A percentile compares a stretch with the other conserved stretches of the same genome.
phyloP scores from a whole-genome alignment of 2,113 vertebrate species.

The Mesitornis unicolor region DNA sequence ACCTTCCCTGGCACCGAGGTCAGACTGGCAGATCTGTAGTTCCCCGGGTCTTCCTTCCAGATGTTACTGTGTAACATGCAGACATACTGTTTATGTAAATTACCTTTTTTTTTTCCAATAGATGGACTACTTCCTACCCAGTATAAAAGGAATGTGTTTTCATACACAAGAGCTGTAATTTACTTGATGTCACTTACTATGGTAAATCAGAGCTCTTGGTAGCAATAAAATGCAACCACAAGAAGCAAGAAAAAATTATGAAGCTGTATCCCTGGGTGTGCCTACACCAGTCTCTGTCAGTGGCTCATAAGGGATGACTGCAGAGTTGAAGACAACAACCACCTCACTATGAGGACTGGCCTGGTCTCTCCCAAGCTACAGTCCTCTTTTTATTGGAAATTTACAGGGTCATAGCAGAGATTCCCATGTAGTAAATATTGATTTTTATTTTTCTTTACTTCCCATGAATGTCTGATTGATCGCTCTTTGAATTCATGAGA shows the following conservation, averaged over 20 bases:
- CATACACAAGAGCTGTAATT: background rate
- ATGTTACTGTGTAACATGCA: background rate
- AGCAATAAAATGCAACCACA: background rate
- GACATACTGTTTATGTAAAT: background rate
- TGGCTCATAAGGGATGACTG: background rate
- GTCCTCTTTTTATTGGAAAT: background rate
- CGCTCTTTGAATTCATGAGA: background rate
- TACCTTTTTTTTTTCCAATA: background rate
- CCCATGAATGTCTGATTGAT: background rate
- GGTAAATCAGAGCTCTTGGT: background rate
- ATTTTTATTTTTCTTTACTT: background rate
- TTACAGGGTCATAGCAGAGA: background rate
- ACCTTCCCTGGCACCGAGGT: too few species aligned
- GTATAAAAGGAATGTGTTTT: background rate
- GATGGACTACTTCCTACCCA: background rate
- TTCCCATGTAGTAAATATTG: background rate
- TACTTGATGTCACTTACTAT: background rate
- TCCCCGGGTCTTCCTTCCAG: too few species aligned
- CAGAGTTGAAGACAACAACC: background rate
- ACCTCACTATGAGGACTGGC: background rate
- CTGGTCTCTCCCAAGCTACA: background rate
- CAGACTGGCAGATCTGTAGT: too few species aligned
- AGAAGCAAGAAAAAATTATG: background rate
- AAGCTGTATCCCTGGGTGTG: background rate
- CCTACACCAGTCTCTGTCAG: background rate